phyloP scores from a whole-genome alignment of 2,797 vertebrate genomes.

The Acanthopagrus latus region DNA sequence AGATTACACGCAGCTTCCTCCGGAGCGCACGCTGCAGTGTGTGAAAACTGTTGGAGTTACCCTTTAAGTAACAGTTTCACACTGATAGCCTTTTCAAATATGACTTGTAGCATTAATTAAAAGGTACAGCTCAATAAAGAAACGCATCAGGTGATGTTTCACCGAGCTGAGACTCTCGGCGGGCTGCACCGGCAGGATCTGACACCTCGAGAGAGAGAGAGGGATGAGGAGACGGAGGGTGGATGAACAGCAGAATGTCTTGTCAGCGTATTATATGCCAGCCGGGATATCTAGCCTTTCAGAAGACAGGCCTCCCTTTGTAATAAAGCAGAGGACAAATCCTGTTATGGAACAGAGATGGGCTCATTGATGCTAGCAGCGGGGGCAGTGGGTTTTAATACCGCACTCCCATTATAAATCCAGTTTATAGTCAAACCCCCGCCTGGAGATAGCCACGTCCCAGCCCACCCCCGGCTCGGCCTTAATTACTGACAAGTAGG shows the following conservation, averaged over 20 bases:
- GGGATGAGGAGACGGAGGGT: conserved; percentile 15
- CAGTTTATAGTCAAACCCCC: conserved; percentile 90
- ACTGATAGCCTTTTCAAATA: conserved; percentile 4
- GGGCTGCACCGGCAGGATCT: conserved; percentile 38
- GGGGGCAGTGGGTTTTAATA: conserved; percentile 89
- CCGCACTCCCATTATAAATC: conserved; percentile 92
- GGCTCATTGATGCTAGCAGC: conserved; percentile 89
- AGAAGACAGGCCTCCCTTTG: conserved; percentile 82
- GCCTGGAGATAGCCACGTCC: conserved; percentile 80
- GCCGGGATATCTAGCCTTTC: conserved; percentile 84
- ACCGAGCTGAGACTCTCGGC: conserved; percentile 37
- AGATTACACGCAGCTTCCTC: no score
- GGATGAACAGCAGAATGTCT: conserved; percentile 74
- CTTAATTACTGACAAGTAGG: conserved; percentile 96
- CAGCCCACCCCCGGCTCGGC: conserved; percentile 82
- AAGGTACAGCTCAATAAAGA: conserved; percentile 27
- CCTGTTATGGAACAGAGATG: conserved; percentile 90
- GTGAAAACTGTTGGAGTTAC: no score
- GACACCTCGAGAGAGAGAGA: conserved; percentile 43
- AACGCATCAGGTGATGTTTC: conserved; percentile 51
- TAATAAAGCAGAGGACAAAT: conserved; percentile 94
- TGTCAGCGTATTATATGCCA: conserved; percentile 84
- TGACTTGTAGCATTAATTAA: conserved; percentile 46
- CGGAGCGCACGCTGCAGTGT: no score
- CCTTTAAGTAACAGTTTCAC: conserved; percentile 10